Conservation (phyloP, 2,113 vertebrate species). For the Zootoca vivipara region DNA sequence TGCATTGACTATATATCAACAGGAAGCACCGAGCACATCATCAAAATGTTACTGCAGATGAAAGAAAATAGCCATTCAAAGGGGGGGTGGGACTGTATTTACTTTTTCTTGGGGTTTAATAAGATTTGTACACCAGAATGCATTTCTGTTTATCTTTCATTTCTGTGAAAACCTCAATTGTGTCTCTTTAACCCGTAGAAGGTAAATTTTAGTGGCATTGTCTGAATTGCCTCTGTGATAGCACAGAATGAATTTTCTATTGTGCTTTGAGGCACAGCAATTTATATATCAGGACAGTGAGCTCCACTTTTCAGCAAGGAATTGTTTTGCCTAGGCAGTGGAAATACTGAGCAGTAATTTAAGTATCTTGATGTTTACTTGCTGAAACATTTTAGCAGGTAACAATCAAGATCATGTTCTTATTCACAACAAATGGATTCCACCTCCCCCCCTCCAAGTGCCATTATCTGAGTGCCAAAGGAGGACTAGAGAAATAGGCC, state of each 20-base stretch:
- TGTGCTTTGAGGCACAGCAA: slow-evolving; percentile 34
- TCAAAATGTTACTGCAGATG: slow-evolving; percentile 52
- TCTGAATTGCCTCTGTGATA: slow-evolving; percentile 47
- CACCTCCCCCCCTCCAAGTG: background rate
- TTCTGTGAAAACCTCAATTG: slow-evolving; percentile 16
- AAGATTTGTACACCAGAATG: slow-evolving; percentile 42
- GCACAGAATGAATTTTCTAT: slow-evolving; percentile 41
- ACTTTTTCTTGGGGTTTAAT: slow-evolving; percentile 52
- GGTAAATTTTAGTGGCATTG: slow-evolving; percentile 48
- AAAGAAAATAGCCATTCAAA: slow-evolving; percentile 50
- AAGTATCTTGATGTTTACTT: slow-evolving; percentile 29
- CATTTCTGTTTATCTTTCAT: slow-evolving; percentile 40
- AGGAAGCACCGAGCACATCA: slow-evolving; percentile 38
- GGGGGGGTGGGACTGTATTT: slow-evolving; percentile 44
- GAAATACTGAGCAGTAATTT: background rate
- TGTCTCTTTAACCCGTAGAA: slow-evolving; percentile 45
- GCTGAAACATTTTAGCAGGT: slow-evolving; percentile 18
- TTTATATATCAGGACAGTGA: slow-evolving; percentile 47
- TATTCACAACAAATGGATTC: background rate
- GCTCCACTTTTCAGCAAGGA: slow-evolving; percentile 26
- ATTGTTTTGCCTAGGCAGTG: slow-evolving; percentile 33
- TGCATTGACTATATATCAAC: slow-evolving; percentile 47
- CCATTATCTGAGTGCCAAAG: slow-evolving; percentile 16
- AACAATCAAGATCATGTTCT: slow-evolving; percentile 32
- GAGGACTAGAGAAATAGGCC: background rate